phyloP scores from a whole-genome alignment of 2,888 invertebrate genomes.

The Hecatera dysodea region DNA sequence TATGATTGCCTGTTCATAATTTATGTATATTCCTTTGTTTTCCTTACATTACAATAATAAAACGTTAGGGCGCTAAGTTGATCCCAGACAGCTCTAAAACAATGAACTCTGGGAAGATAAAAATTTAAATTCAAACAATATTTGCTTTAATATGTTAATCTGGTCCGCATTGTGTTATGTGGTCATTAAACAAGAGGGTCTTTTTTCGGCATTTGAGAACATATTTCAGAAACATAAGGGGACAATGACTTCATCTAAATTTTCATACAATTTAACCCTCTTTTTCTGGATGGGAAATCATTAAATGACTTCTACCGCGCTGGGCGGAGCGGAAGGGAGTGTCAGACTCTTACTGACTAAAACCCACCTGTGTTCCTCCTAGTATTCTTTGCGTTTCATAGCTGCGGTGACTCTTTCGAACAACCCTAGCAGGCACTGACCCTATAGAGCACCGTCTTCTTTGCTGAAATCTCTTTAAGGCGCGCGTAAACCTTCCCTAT shows the following conservation, averaged over 20 bases:
- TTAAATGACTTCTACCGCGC: too few relatives aligned
- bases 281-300: too few relatives aligned
- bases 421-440: too few relatives aligned
- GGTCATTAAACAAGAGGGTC: constrained; percentile 7
- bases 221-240: not conserved
- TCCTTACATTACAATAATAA: constrained; percentile 9
- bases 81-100: constrained; percentile 21
- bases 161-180: constrained; percentile 14
- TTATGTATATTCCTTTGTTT: constrained; percentile 1
- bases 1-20: not conserved
- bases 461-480: too few relatives aligned
- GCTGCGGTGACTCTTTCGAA: too few relatives aligned
- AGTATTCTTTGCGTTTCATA: too few relatives aligned
- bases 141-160: constrained; percentile 37
- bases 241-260: not conserved
- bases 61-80: not conserved
- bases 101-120: constrained; percentile 11
- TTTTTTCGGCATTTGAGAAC: constrained; percentile 11
- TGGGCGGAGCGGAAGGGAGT: too few relatives aligned
- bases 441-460: too few relatives aligned
- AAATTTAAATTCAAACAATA: constrained; percentile 23
- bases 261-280: not conserved
- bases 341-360: too few relatives aligned
- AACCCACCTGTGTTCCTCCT: too few relatives aligned
- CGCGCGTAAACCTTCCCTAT: too few relatives aligned